Evolutionary conservation across 2,888 invertebrate genomes (phyloP), one percentile per base, ranked within the genome.

Genomic region (Apodemia mormo): DNA sequence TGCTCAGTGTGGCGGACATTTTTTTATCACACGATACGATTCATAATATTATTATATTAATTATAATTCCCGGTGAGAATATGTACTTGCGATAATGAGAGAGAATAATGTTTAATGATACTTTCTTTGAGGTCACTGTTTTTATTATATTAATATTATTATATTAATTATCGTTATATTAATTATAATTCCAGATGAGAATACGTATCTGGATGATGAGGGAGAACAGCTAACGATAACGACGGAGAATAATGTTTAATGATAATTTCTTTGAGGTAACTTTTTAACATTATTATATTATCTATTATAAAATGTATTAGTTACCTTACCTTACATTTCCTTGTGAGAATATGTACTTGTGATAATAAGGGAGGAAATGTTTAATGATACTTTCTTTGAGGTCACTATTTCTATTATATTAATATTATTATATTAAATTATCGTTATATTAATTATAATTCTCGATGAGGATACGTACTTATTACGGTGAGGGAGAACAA

Each of bases 1-100:
- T 61, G 61, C 14, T 61, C 61, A 61, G 33, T 61, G 33, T 61
- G 61, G 61, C 75, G 74, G 71, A 68, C 66, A 71, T 49, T 80
- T 79, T 81, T 78, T 77, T 72, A 65, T 75, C 69, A 67, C 33
- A 61, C 33, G 61, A 61, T 61, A 73, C 79, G 81, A 82, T 85
- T 85, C 86, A 86, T 85, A 81, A 82, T 84, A 82, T 82, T 85
- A 86, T 85, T 81, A 84, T 85, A 84, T 83, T 83, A 84, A 85
- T 85, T 82, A 86, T 75, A 76, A 79, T 79, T 80, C 74, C 70
- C 73, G 72, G 67, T 73, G 73, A 67, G 68, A 70, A 71, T 43
- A 66, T 56, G 30, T 56, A 66, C 65, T 22, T 6, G 56, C 43
- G 30, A 67, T 58, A 49, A 22, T 45, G 49, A 56, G 49, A 33